A percentile compares a stretch with the other conserved stretches of the same genome.
Conservation (phyloP, 2,888 invertebrate genomes). For the Leptinotarsa rubiginosa region DNA sequence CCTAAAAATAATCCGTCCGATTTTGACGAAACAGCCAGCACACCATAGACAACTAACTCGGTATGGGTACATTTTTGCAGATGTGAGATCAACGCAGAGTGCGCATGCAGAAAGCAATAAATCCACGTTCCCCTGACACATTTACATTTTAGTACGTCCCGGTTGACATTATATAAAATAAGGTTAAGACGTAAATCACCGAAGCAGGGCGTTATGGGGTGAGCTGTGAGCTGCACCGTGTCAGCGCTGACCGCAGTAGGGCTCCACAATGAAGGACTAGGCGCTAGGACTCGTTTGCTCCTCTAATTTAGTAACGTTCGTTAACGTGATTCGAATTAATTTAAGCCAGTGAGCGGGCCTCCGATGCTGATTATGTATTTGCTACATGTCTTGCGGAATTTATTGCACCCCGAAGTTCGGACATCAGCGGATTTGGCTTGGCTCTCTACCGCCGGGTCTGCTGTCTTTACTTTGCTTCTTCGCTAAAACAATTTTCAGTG, state of each 20-base stretch:
- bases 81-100: conserved; percentile 45
- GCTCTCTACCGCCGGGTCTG: conserved; percentile 15
- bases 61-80: conserved; percentile 46
- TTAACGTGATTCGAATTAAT: conserved; percentile 67
- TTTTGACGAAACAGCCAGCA: background rate
- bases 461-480: conserved; percentile 36
- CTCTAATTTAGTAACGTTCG: conserved; percentile 65
- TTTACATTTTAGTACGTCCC: conserved; percentile 57
- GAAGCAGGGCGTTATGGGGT: conserved; percentile 60
- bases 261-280: conserved; percentile 55
- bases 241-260: conserved; percentile 63
- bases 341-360: conserved; percentile 55
- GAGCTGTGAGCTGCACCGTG: conserved; percentile 57
- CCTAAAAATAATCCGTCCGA: conserved; percentile 18
- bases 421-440: conserved; percentile 49
- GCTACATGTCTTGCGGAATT: conserved; percentile 64
- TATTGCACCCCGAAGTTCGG: conserved; percentile 53
- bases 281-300: conserved; percentile 51
- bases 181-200: conserved; percentile 74
- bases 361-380: conserved; percentile 64
- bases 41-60: background rate
- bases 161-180: conserved; percentile 71
- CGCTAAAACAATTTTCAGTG: conserved; percentile 16
- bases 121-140: conserved; percentile 56
- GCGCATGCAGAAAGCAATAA: conserved; percentile 47